Conservation (phyloP, 2,113 vertebrate genomes). For the Girardinichthys multiradiatus region DNA sequence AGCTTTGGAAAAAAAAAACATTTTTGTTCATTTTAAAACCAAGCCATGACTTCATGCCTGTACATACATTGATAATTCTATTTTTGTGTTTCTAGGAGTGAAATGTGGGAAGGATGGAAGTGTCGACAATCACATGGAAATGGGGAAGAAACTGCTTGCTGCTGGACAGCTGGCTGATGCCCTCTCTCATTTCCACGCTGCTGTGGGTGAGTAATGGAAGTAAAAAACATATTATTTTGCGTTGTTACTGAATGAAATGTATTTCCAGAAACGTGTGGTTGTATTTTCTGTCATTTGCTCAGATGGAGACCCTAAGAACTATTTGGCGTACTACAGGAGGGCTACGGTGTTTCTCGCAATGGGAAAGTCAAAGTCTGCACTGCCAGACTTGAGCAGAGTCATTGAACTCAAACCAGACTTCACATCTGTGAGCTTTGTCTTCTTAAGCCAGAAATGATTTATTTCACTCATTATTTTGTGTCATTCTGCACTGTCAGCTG, state of each 20-base stretch:
- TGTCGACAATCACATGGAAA: conserved; percentile 95
- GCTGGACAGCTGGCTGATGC: conserved; percentile 97
- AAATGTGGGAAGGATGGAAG: conserved; percentile 90
- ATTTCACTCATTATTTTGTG: not conserved
- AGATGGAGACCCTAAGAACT: conserved; percentile 97
- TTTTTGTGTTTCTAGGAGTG: conserved; percentile 84
- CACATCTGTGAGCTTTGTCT: conserved; percentile 85
- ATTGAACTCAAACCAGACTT: conserved; percentile 98
- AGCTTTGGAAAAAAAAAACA: too few relatives aligned
- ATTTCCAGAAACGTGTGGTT: not conserved
- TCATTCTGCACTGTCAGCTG: conserved; percentile 22
- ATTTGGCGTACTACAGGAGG: conserved; percentile 96
- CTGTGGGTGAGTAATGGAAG: conserved; percentile 86
- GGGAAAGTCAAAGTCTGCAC: conserved; percentile 97
- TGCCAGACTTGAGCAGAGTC: conserved; percentile 95
- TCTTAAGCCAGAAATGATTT: not conserved
- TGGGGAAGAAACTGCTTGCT: conserved; percentile 97
- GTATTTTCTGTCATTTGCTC: conserved; percentile 13
- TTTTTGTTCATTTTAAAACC: too few relatives aligned
- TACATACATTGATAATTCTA: conserved; percentile 5
- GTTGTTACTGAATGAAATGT: not conserved
- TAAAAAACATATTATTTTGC: not conserved
- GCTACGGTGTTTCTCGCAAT: conserved; percentile 96
- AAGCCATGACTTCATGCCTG: not conserved
- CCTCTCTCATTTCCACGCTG: conserved; percentile 95